Percentiles rank a stretch among this genome's conserved stretches.
Conservation (phyloP, 2,113 vertebrate species). For the Corvus hawaiiensis region DNA sequence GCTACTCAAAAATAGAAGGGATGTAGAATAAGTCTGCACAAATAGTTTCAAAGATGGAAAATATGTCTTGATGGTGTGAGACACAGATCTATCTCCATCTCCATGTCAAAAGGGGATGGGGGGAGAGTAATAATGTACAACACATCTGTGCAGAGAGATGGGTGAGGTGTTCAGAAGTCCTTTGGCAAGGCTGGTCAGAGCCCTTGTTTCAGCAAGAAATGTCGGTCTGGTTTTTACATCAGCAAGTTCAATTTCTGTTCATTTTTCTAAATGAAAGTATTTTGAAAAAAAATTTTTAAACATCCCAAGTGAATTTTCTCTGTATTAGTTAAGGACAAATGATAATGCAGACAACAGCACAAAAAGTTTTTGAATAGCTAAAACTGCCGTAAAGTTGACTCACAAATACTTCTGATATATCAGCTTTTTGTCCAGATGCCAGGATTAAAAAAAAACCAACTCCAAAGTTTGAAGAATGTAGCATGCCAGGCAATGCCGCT, state of each 20-base stretch:
- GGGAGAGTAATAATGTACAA: background rate
- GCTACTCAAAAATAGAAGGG: background rate
- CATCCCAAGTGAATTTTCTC: background rate
- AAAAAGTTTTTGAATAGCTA: background rate
- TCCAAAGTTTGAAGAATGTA: background rate
- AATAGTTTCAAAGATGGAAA: background rate
- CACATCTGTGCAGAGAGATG: background rate
- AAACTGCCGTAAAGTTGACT: background rate
- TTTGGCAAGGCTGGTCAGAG: background rate
- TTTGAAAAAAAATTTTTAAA: background rate
- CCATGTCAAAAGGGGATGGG: background rate
- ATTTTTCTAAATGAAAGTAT: background rate
- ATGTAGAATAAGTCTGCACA: background rate
- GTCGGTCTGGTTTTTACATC: background rate
- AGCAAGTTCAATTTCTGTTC: background rate
- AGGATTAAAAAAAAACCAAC: background rate
- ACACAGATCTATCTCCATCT: background rate
- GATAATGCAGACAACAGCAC: background rate
- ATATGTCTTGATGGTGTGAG: background rate
- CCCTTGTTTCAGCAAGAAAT: background rate
- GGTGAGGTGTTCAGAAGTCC: background rate
- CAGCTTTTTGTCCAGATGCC: background rate
- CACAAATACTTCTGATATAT: background rate
- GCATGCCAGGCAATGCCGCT: background rate
- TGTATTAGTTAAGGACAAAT: background rate